Percentiles rank a stretch among this genome's conserved stretches.
These are phyloP conservation scores for Labeo catla DNA, from an alignment of 2,113 vertebrate species.

Conservation along the genomic window DNA sequence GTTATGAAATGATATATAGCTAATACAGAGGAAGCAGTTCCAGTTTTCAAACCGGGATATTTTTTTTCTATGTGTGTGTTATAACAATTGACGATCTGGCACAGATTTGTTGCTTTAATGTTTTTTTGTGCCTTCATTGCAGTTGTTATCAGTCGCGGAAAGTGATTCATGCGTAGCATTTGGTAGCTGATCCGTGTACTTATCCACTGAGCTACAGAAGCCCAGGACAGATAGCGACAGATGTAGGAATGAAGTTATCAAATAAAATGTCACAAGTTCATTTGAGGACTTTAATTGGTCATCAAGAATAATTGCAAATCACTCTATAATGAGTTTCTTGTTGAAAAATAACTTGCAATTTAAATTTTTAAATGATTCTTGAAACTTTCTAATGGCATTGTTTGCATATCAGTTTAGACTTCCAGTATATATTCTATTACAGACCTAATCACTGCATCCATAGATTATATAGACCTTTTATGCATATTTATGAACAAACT, in stretches of 20 bases:
- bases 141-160: background rate
- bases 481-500: background rate
- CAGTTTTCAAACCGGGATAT: background rate
- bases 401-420: background rate
- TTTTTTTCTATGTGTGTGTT: background rate
- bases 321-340: background rate
- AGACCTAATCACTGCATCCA: background rate
- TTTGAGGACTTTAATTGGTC: background rate
- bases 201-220: constrained; percentile 19
- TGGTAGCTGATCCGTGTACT: constrained; percentile 19
- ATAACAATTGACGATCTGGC: background rate
- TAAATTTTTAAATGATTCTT: background rate
- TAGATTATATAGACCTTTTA: background rate
- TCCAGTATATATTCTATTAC: background rate
- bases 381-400: background rate
- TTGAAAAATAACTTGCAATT: background rate
- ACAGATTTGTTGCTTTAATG: background rate
- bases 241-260: constrained; percentile 4
- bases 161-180: constrained; percentile 26
- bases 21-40: background rate
- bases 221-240: constrained; percentile 1
- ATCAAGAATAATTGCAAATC: background rate
- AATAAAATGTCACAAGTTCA: constrained; percentile 6
- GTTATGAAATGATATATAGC: background rate
- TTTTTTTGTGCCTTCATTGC: background rate